Evolutionary conservation across 1,140 invertebrate species (phyloP).

Genomic region (Tenebrio molitor): DNA sequence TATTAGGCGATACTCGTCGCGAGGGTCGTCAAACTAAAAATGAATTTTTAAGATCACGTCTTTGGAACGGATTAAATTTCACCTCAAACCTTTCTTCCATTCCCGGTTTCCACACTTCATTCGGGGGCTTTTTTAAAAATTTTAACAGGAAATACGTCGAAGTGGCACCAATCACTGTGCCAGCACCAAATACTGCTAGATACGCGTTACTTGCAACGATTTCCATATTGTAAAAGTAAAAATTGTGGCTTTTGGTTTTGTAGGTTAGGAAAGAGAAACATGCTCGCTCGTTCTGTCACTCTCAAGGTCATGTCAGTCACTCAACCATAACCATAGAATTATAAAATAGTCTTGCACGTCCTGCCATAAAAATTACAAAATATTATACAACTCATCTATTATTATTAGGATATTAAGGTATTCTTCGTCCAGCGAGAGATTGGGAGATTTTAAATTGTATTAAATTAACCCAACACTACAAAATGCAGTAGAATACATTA

Average conservation of each 20-base stretch:
- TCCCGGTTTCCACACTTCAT: slow-evolving; percentile 52
- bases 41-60: neutral
- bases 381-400: no score
- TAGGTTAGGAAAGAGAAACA: slow-evolving; percentile 4
- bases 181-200: slow-evolving; percentile 57
- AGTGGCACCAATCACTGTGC: slow-evolving; percentile 57
- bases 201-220: slow-evolving; percentile 57
- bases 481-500: no score
- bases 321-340: no score
- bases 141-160: slow-evolving; percentile 56
- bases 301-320: no score
- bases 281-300: no score
- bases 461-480: no score
- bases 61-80: slow-evolving; percentile 36
- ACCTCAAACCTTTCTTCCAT: slow-evolving; percentile 64
- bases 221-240: slow-evolving; percentile 54
- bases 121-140: slow-evolving; percentile 37
- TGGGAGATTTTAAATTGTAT: no score
- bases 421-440: no score
- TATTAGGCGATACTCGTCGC: slow-evolving; percentile 82
- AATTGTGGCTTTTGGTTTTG: no score
- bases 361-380: no score
- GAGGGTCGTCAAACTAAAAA: slow-evolving; percentile 61
- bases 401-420: no score
- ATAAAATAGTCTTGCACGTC: no score